Percentiles rank a stretch among this genome's conserved stretches.
These are phyloP conservation scores for Leuctra nigra DNA, from an alignment of 2,888 invertebrate genomes.

Conservation along the genomic window DNA sequence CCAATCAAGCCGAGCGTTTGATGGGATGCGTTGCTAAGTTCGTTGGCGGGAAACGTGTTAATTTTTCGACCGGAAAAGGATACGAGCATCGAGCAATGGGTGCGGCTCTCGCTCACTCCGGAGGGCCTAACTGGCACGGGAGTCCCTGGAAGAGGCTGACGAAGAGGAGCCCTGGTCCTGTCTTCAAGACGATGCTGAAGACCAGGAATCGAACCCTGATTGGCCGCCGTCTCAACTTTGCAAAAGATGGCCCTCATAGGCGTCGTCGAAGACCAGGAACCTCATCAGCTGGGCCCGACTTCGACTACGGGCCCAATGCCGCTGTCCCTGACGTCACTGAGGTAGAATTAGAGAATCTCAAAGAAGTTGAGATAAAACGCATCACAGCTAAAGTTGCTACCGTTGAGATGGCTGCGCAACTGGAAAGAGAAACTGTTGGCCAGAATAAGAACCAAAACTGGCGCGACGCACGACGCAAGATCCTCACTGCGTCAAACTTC, in stretches of 20 bases:
- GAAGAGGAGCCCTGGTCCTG: background rate
- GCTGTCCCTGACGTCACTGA: no score
- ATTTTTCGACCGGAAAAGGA: constrained; percentile 1
- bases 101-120: constrained; percentile 9
- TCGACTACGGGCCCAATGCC: constrained; percentile 7
- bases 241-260: background rate
- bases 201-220: background rate
- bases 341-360: no score
- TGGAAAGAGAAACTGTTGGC: background rate
- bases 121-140: constrained; percentile 12
- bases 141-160: constrained; percentile 17
- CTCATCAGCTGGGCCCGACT: background rate
- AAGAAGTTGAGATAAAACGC: no score
- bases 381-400: no score
- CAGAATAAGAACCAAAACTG: background rate
- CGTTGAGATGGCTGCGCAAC: no score
- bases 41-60: constrained; percentile 13
- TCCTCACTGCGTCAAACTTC: background rate
- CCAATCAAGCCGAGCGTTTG: constrained; percentile 8
- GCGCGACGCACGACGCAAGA: background rate
- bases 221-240: background rate
- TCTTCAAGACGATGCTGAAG: background rate
- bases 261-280: no score
- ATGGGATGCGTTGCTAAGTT: no score
- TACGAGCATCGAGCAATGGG: constrained; percentile 13